phyloP scores from a whole-genome alignment of 2,113 vertebrate species.

The Thunnus maccoyii region DNA sequence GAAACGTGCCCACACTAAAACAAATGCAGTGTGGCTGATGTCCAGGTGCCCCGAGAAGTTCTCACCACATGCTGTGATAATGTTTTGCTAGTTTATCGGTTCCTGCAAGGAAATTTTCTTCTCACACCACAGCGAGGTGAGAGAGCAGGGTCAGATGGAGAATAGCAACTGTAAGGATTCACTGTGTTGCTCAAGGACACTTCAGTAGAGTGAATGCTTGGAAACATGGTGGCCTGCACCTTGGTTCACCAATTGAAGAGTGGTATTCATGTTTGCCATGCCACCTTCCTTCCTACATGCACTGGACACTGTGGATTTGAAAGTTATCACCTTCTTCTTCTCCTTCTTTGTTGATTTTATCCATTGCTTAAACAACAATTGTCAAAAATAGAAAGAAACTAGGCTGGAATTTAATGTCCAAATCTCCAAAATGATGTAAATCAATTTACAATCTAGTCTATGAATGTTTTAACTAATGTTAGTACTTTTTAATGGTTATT shows the following conservation, averaged over 20 bases:
- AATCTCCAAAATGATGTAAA: not conserved
- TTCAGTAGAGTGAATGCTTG: constrained; percentile 13
- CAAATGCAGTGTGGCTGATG: too few relatives aligned
- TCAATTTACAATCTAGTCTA: not conserved
- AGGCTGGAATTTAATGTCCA: too few relatives aligned
- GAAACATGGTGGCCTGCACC: not conserved
- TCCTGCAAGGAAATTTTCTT: not conserved
- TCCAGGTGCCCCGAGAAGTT: not conserved
- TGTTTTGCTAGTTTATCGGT: constrained; percentile 1
- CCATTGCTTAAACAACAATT: not conserved
- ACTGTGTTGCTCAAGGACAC: constrained; percentile 31
- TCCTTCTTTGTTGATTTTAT: not conserved
- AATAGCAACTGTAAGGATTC: not conserved
- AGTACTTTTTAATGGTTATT: too few relatives aligned
- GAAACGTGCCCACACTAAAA: too few relatives aligned
- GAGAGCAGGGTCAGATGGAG: not conserved
- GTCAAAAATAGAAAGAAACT: not conserved
- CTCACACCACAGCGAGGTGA: constrained; percentile 12
- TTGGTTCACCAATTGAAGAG: constrained; percentile 1
- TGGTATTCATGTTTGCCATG: not conserved
- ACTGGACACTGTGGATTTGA: not conserved
- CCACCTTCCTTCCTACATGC: not conserved
- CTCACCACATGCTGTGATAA: not conserved
- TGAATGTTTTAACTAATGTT: too few relatives aligned
- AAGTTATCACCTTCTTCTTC: not conserved